Evolutionary conservation across 2,113 vertebrate species (phyloP).

Genomic region (Leucosticte australis): DNA sequence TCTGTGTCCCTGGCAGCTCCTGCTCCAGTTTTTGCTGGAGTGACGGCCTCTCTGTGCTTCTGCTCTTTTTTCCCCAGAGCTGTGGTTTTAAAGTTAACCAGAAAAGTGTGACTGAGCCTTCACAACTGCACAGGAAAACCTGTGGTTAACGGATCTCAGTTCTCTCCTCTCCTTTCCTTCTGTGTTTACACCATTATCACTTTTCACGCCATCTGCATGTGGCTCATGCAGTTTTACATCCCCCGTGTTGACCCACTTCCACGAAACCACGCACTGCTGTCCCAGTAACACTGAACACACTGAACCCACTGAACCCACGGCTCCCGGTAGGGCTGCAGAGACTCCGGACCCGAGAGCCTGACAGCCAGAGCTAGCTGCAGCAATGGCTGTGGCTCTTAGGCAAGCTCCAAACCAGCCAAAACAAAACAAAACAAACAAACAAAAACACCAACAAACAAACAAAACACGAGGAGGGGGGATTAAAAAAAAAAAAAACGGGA

Average conservation of each 20-base stretch:
- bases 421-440: background rate
- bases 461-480: background rate
- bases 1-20: accelerated
- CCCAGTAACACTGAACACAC: background rate
- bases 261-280: background rate
- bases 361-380: background rate
- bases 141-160: background rate
- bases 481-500: background rate
- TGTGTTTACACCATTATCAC: background rate
- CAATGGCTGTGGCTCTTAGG: background rate
- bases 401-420: background rate
- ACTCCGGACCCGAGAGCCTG: background rate
- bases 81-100: background rate
- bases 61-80: accelerated
- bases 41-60: background rate
- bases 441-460: background rate
- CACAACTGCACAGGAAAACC: background rate
- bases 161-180: background rate
- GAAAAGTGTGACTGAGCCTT: background rate
- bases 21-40: background rate
- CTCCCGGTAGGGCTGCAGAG: accelerated
- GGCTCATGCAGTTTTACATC: background rate
- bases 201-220: accelerated
- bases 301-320: accelerated
- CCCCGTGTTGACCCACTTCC: accelerated